Evolutionary conservation across 2,113 vertebrate genomes (phyloP), one percentile per base, ranked within the genome.

Genomic region (Periophthalmodon schlosseri): DNA sequence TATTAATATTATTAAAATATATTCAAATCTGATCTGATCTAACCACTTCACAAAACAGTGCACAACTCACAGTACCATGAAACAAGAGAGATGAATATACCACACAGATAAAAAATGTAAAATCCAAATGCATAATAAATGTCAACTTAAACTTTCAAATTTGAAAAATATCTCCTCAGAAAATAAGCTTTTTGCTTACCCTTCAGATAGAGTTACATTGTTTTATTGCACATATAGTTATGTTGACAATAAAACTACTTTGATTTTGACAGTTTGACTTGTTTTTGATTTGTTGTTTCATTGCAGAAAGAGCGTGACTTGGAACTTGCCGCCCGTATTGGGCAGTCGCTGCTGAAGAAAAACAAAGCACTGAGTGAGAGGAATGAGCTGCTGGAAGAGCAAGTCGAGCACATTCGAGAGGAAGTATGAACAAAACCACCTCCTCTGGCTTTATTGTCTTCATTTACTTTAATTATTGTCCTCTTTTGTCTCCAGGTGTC

Each of bases 291-390:
- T 20, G 39, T 64, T 81, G 5, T 57, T 44, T 75, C 44, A 71
- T 44, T 66, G 69, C 90, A 99, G 98, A 99, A 99, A 96, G 98
- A 99, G 89, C 95, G 97, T n/a, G 98, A 99, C 88, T 89, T 99
- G 88, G 98, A 99, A 91, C 93, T 99, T 78, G 97, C 98, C 7
- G 98, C 98, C 85, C 95, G 96, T 39, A 99, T 99, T 4, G 98
- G 98, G 83, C 98, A 99, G 93, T 99, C 97, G 0, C 92, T 99
- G 80, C 73, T 99, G 83, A 99, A 98, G 94, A 99, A 99, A 86
- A 99, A 99, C 91, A 99, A 99, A 89, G 92, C 94, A 0, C 92
- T 99, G 15, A 97, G 95, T 0, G 97, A 99, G 91, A 95, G 96
- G 84, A 99, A 98, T 44, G 95, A 97, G 56, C 91, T 96, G 34